A percentile compares a stretch with the other conserved stretches of the same genome.
Evolutionary conservation across 1,140 invertebrate species (phyloP).

Genomic region (Ips typographus): DNA sequence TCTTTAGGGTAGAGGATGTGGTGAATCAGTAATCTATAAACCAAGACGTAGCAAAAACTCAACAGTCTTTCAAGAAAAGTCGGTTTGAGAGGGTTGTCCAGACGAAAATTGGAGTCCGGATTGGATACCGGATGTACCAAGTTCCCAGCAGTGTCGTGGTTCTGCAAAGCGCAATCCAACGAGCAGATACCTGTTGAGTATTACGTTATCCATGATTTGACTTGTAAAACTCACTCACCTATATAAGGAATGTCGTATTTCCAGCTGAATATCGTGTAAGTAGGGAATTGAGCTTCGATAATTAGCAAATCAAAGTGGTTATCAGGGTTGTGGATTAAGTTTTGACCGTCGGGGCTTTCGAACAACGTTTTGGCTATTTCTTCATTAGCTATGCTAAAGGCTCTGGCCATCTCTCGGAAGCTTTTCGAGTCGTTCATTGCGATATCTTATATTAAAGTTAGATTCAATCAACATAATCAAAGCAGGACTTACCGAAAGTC

Average conservation of each 20-base stretch:
- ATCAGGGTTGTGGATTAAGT: slow-evolving; percentile 41
- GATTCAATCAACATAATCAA: not conserved
- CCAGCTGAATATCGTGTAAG: slow-evolving; percentile 39
- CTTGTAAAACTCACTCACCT: slow-evolving; percentile 10
- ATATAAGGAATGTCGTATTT: slow-evolving; percentile 46
- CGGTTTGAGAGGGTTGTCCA: not conserved
- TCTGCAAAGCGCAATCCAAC: slow-evolving; percentile 25
- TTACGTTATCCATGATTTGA: too few relatives aligned
- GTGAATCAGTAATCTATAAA: not conserved
- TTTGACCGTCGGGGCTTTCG: slow-evolving; percentile 46
- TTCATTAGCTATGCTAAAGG: not conserved
- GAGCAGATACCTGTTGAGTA: slow-evolving; percentile 37
- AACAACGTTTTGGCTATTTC: slow-evolving; percentile 5
- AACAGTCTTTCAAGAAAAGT: not conserved
- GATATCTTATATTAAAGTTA: not conserved
- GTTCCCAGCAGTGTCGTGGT: slow-evolving; percentile 50
- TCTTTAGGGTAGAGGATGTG: not conserved
- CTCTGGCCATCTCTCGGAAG: not conserved
- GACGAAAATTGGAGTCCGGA: slow-evolving; percentile 43
- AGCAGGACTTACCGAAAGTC: slow-evolving; percentile 41
- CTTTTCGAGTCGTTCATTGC: not conserved
- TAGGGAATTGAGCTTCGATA: slow-evolving; percentile 42
- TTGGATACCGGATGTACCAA: slow-evolving; percentile 53
- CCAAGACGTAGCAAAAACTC: not conserved
- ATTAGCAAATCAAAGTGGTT: slow-evolving; percentile 50